Base-by-base conservation (phyloP, 92 coral and sea anemone species). In the Chrysogorgia sp. region DNA sequence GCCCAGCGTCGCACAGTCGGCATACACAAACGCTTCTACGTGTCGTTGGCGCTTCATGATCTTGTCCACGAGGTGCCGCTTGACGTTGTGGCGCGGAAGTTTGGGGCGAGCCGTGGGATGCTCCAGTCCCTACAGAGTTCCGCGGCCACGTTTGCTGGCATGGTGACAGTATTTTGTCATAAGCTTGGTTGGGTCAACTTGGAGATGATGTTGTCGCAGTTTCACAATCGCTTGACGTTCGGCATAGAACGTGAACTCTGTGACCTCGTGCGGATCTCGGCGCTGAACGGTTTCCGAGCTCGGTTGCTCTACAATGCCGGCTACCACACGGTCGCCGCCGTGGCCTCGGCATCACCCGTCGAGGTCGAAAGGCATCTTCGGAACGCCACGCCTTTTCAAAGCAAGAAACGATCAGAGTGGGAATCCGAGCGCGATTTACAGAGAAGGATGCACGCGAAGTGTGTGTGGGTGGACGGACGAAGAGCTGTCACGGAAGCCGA, bases 71-170 rank as follows among this genome's bases (percentile, higher is more conserved):
- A 94, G 67, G 88, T 84, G 3, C 98, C 97, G 8, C 84, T 94
- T 3, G 85, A 92, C 62, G 86, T 79, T 17, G 98, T 91, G 21
- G 96, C 98, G 9, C 91, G 89, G 14, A 83, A 92, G 49, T 94
- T 88, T 66, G 99, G 99, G 7, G 97, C 96, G 20, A 96, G 90
- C 29, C 93, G 93, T 24, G 99, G 99, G 1, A 96, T 96, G 99
- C 75, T 96, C 7, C 99, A 96, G 76, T 89, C 97, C 9, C 78
- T 96, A 40, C 99, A 96, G 80, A 80, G 92, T 52, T 96, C 99
- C 1, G 97, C 99, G 17, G 92, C 99, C 12, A 96, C 99, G 12
- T 96, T 96, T 59, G 92, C 99, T 33, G 99, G 99, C 56, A 96
- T 96, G 99, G 99, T 96, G 23, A 96, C 97, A 0, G 92, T 89